Base-by-base conservation (phyloP, 2,113 vertebrate genomes). In the Coturnix japonica region DNA sequence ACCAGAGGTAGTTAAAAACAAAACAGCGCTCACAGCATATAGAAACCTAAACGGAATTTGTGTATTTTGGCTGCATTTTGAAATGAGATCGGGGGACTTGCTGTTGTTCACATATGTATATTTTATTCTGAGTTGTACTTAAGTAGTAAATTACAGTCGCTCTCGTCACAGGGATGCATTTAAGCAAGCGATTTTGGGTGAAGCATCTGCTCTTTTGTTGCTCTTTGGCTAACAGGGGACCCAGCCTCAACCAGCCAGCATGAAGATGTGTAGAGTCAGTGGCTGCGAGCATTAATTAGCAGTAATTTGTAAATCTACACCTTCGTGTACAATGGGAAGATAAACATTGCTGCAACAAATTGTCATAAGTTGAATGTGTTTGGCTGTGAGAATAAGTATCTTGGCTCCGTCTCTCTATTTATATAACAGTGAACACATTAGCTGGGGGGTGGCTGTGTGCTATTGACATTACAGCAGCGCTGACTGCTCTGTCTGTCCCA, bases 251-350 rank as follows among this genome's bases (percentile, higher is more conserved):
- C 12, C 22, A 43, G 20, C 39, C 74, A 33, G 14, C n/a, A 37
- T 47, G 54, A 35, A 76, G 56, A 33, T 46, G 63, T 43, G 30
- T 22, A 65, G 31, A 13, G 17, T 12, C 35, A 53, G 23, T 41
- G 30, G n/a, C 35, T 31, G 19, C 8, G 13, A 78, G 23, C 5
- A 14, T 43, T 80, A 25, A 26, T 82, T 74, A 74, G 22, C 47
- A 59, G 39, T 74, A 49, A 43, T 74, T 89, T 35, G 31, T 87
- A 43, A 80, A 81, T 35, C 60, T 9, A 2, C 54, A 61, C 61
- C 47, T 91, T 65, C 8, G 0, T 60, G 0, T 31, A 8, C 1
- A 2, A 11, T 2, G 49, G 41, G 31, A 61, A 46, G 39, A 15
- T 10, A 35, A 51, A 60, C 4, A 3, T 4, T 17, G 4, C 63